Percentiles rank a stretch among this genome's conserved stretches.
Evolutionary conservation across 2,797 vertebrate genomes (phyloP).

Genomic region (Pagetopsis macropterus): DNA sequence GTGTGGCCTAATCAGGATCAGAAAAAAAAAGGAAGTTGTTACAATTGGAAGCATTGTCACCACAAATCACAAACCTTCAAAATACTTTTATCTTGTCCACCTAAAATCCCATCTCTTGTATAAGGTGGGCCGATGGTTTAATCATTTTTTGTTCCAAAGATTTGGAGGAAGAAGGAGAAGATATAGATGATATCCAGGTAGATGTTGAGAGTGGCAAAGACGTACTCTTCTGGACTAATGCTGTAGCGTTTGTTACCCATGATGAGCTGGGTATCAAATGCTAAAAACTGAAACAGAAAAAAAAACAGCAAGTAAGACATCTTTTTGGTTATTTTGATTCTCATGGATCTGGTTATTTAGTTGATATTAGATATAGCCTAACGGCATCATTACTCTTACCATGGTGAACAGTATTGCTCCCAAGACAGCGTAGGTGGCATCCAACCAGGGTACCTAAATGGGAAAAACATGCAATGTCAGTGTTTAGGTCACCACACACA

Average conservation of each 20-base stretch:
- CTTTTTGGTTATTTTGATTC: not conserved
- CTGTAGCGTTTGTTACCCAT: slow-evolving; percentile 91
- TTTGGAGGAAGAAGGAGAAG: slow-evolving; percentile 93
- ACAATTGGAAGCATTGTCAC: slow-evolving; percentile 44
- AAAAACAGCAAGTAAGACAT: slow-evolving; percentile 8
- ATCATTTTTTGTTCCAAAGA: slow-evolving; percentile 88
- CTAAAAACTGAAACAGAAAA: slow-evolving; percentile 89
- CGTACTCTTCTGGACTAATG: slow-evolving; percentile 92
- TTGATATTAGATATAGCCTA: not conserved
- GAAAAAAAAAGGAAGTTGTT: slow-evolving; percentile 44
- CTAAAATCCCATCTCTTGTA: slow-evolving; percentile 16
- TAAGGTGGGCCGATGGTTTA: slow-evolving; percentile 33
- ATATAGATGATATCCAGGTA: slow-evolving; percentile 95
- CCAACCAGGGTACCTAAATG: slow-evolving; percentile 90
- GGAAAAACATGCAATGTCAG: slow-evolving; percentile 20
- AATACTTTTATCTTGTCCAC: slow-evolving; percentile 15
- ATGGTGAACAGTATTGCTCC: slow-evolving; percentile 92
- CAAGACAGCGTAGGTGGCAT: slow-evolving; percentile 85
- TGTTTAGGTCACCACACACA: not conserved
- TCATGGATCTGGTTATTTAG: not conserved
- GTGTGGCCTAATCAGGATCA: slow-evolving; percentile 25
- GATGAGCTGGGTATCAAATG: slow-evolving; percentile 93
- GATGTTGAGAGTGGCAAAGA: slow-evolving; percentile 94
- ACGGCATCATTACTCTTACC: slow-evolving; percentile 79
- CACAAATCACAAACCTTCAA: slow-evolving; percentile 27